A percentile compares a stretch with the other conserved stretches of the same genome.
Conservation (phyloP, 2,113 vertebrate genomes). For the human region GRCh38 chr6:169718501-169719000, state of each 20-base stretch:
- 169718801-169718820: slow-evolving; percentile 98
- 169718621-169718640: neutral
- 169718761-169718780: neutral
- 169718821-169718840: slow-evolving; percentile 99
- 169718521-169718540: neutral
- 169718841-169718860: slow-evolving; percentile 99
- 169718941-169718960: slow-evolving; percentile 14
- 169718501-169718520: neutral
- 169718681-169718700: neutral
- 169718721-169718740: neutral
- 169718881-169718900: slow-evolving; percentile 98
- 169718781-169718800: slow-evolving; percentile 97
- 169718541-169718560: too few species aligned
- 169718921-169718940: slow-evolving; percentile 47
- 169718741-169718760: neutral
- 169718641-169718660: neutral
- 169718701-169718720: neutral
- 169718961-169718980: neutral
- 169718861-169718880: slow-evolving; percentile 97
- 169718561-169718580: neutral
- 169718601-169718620: neutral
- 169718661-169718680: neutral
- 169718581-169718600: neutral
- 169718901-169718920: slow-evolving; percentile 97
- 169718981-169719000: neutral